A percentile compares a stretch with the other conserved stretches of the same genome.
Conservation (phyloP, 2,797 vertebrate genomes). For the Chrosomus eos region DNA sequence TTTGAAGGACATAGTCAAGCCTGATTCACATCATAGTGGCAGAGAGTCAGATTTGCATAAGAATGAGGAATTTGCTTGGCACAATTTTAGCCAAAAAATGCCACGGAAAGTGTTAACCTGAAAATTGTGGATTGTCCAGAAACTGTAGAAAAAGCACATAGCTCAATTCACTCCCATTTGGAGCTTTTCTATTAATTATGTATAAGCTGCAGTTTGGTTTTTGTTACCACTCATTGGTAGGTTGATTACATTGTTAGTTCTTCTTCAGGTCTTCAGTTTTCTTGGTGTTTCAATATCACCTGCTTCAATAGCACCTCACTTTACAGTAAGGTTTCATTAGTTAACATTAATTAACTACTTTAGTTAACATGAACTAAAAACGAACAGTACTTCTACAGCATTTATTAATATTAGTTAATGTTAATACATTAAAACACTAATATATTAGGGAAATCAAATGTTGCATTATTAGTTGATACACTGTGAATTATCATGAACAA, state of each 20-base stretch:
- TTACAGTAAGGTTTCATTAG: too few species aligned
- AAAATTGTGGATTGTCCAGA: constrained; percentile 24
- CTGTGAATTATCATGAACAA: too few species aligned
- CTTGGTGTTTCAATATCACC: background rate
- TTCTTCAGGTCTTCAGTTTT: background rate
- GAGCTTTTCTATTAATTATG: constrained; percentile 17
- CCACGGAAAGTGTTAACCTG: constrained; percentile 10
- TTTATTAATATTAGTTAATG: too few species aligned
- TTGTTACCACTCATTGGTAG: background rate
- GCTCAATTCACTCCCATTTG: background rate
- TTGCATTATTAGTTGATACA: too few species aligned
- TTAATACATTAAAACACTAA: too few species aligned
- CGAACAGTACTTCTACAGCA: too few species aligned
- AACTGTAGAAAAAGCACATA: background rate
- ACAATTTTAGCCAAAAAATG: constrained; percentile 17
- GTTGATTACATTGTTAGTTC: background rate
- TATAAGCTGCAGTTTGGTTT: background rate
- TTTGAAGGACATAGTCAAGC: constrained; percentile 15
- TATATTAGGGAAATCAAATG: too few species aligned
- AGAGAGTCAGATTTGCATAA: constrained; percentile 31
- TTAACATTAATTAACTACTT: too few species aligned
- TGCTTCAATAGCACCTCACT: too few species aligned
- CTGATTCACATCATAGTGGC: constrained; percentile 28
- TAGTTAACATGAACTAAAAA: too few species aligned
- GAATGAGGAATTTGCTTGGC: constrained; percentile 34